A percentile compares a stretch with the other conserved stretches of the same genome.
These are phyloP conservation scores for Odobenus rosmarus DNA, from an alignment of 2,113 vertebrate species.

Conservation along the genomic window DNA sequence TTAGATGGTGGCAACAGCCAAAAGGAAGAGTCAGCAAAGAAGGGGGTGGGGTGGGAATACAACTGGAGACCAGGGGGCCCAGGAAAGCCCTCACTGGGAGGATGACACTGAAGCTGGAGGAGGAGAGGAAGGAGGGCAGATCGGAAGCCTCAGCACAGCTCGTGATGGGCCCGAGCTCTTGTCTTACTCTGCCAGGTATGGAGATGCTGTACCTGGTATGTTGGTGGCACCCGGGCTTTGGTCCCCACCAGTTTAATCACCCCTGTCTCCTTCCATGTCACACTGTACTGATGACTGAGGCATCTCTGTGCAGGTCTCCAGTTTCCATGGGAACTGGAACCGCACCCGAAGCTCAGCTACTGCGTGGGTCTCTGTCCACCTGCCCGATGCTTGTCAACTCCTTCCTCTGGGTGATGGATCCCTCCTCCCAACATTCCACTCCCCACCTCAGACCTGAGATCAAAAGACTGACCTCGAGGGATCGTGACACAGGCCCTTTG, in stretches of 20 bases:
- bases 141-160: background rate
- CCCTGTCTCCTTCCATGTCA: background rate
- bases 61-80: accelerated
- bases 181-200: too few relatives aligned
- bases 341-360: background rate
- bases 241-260: too few relatives aligned
- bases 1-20: accelerated
- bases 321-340: background rate
- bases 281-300: accelerated
- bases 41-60: accelerated
- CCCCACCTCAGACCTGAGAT: background rate
- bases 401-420: background rate
- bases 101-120: too few relatives aligned
- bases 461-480: background rate
- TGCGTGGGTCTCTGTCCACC: accelerated
- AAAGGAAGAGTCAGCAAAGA: accelerated
- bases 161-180: background rate
- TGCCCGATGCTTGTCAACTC: background rate
- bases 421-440: accelerated
- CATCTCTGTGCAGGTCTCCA: background rate
- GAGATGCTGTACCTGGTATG: background rate
- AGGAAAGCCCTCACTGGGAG: too few relatives aligned
- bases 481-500: accelerated
- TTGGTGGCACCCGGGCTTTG: background rate
- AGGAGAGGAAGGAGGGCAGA: background rate